A percentile compares a stretch with the other conserved stretches of the same genome.
phyloP scores from a whole-genome alignment of 2,888 invertebrate species.

The Idaea biselata region DNA sequence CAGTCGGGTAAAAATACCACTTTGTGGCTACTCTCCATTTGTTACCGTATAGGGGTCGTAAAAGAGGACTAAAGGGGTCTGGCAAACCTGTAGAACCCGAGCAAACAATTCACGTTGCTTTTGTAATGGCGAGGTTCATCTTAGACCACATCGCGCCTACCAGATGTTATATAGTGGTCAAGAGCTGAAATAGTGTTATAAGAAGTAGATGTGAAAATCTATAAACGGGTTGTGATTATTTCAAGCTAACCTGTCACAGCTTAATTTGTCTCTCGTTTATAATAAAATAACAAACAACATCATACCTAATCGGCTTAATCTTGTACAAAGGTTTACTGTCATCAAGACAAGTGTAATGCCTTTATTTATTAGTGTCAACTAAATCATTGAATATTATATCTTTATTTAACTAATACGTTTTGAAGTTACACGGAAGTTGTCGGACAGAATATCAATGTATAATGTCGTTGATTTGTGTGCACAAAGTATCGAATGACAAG shows the following conservation, averaged over 20 bases:
- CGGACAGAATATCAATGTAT: not conserved
- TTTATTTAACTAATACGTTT: not conserved
- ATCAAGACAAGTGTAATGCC: not conserved
- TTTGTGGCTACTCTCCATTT: too few relatives aligned
- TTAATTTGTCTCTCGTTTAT: not conserved
- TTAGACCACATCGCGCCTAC: too few relatives aligned
- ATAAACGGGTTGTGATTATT: not conserved
- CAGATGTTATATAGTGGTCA: too few relatives aligned
- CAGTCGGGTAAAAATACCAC: too few relatives aligned
- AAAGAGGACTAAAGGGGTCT: too few relatives aligned
- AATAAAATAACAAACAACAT: not conserved
- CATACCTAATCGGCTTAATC: not conserved
- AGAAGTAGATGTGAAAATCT: too few relatives aligned
- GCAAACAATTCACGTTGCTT: too few relatives aligned
- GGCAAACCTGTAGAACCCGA: too few relatives aligned
- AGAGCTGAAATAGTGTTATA: too few relatives aligned
- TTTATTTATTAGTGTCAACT: not conserved
- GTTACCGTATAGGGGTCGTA: too few relatives aligned
- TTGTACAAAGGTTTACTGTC: conserved; percentile 1
- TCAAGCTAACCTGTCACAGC: not conserved
- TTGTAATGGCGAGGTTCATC: too few relatives aligned
- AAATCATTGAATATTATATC: too few relatives aligned
- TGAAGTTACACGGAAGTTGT: conserved; percentile 1
- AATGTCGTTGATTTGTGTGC: not conserved
- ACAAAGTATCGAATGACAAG: not conserved